These are phyloP conservation scores for Chrysochloris asiatica DNA, from an alignment of 2,113 vertebrate genomes.

Conservation along the genomic window DNA sequence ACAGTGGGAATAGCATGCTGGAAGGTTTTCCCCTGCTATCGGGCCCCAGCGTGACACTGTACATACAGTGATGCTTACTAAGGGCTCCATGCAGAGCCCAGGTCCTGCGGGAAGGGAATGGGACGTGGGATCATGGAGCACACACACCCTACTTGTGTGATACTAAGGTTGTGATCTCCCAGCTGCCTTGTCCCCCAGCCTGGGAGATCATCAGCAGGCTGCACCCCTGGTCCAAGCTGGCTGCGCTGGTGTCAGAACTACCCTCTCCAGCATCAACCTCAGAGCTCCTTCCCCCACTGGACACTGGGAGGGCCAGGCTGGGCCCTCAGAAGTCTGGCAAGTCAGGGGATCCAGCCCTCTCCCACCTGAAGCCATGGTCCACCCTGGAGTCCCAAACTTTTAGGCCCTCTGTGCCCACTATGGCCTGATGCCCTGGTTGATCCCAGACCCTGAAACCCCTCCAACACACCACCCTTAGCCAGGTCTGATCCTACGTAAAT, in stretches of 20 bases:
- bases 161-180: too few relatives aligned
- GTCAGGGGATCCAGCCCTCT: neutral
- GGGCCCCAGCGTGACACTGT: neutral
- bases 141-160: fast-evolving
- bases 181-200: neutral
- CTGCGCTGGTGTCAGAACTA: fast-evolving
- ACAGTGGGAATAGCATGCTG: neutral
- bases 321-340: neutral
- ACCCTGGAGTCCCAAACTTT: neutral
- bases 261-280: neutral
- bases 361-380: neutral
- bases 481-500: neutral
- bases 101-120: neutral
- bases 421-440: neutral
- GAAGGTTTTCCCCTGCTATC: neutral
- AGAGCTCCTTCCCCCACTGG: neutral
- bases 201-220: fast-evolving
- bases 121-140: fast-evolving
- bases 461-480: neutral
- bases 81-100: neutral
- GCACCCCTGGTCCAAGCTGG: neutral
- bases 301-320: neutral
- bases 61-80: neutral
- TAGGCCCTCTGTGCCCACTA: neutral
- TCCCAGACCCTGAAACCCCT: neutral